A percentile compares a stretch with the other conserved stretches of the same genome.
phyloP scores from a whole-genome alignment of 1,140 invertebrate genomes.

The Penaeus japonicus region DNA sequence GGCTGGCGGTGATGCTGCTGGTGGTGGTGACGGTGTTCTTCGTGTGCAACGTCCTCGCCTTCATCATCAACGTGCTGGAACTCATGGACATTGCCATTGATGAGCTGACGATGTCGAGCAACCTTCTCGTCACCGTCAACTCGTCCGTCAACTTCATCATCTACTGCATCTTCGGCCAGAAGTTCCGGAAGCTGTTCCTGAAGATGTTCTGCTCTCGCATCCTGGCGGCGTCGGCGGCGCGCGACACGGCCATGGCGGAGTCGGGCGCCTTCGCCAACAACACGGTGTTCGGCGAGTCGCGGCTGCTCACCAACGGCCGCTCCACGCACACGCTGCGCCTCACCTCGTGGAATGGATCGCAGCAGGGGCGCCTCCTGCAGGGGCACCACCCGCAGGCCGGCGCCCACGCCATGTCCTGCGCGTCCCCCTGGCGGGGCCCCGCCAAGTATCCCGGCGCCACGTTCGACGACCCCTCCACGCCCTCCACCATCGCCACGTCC shows the following conservation, averaged over 20 bases:
- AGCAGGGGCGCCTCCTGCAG: background rate
- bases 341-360: conserved; percentile 19
- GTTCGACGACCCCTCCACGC: background rate
- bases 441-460: conserved; percentile 17
- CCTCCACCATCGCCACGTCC: background rate
- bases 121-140: conserved; percentile 95
- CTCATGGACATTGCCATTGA: conserved; percentile 57
- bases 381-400: background rate
- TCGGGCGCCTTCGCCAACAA: conserved; percentile 19
- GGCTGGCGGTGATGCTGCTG: conserved; percentile 70
- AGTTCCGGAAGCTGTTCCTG: conserved; percentile 90
- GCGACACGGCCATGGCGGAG: conserved; percentile 15
- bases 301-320: conserved; percentile 24
- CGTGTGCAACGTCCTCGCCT: conserved; percentile 68
- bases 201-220: conserved; percentile 78
- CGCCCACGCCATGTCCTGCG: background rate
- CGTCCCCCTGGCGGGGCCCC: background rate
- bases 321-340: conserved; percentile 22
- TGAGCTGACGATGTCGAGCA: conserved; percentile 67
- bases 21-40: conserved; percentile 70
- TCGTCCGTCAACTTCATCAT: conserved; percentile 97
- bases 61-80: conserved; percentile 68
- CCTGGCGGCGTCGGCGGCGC: background rate
- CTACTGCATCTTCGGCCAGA: conserved; percentile 96
- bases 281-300: conserved; percentile 51